Conservation (phyloP, 2,888 invertebrate genomes). For the Drosophila aldrichi region DNA sequence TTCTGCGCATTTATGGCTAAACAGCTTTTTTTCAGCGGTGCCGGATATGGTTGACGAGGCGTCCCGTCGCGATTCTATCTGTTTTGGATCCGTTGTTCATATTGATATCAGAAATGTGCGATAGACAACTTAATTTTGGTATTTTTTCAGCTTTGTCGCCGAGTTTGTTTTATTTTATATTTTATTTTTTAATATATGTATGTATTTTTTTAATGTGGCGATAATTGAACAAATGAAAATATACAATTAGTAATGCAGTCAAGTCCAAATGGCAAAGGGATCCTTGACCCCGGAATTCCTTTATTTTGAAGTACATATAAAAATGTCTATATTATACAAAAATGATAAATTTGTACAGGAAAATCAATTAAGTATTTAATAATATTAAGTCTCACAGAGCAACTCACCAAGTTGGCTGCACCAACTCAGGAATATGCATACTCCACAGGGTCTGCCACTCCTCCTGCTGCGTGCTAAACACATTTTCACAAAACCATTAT, state of each 20-base stretch:
- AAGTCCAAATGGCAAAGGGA: not conserved
- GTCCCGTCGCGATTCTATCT: constrained; percentile 44
- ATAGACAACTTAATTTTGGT: not conserved
- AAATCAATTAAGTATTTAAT: too few species aligned
- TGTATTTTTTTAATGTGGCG: too few species aligned
- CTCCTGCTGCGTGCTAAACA: not conserved
- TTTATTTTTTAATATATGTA: too few species aligned
- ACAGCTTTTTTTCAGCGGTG: constrained; percentile 37
- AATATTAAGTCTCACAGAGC: too few species aligned
- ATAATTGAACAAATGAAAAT: not conserved
- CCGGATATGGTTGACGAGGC: constrained; percentile 59
- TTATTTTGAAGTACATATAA: too few species aligned
- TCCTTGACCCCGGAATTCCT: too few species aligned
- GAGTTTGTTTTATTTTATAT: too few species aligned
- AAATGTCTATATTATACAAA: too few species aligned
- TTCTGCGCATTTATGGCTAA: constrained; percentile 66
- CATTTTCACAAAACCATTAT: not conserved
- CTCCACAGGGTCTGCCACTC: not conserved
- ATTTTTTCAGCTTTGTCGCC: not conserved
- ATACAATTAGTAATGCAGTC: not conserved
- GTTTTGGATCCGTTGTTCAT: constrained; percentile 3
- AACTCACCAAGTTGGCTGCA: too few species aligned
- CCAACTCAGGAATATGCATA: too few species aligned
- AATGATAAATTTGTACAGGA: too few species aligned
- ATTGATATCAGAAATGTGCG: not conserved